Conservation (phyloP, 1,140 invertebrate genomes). For the Bombus balteatus region DNA sequence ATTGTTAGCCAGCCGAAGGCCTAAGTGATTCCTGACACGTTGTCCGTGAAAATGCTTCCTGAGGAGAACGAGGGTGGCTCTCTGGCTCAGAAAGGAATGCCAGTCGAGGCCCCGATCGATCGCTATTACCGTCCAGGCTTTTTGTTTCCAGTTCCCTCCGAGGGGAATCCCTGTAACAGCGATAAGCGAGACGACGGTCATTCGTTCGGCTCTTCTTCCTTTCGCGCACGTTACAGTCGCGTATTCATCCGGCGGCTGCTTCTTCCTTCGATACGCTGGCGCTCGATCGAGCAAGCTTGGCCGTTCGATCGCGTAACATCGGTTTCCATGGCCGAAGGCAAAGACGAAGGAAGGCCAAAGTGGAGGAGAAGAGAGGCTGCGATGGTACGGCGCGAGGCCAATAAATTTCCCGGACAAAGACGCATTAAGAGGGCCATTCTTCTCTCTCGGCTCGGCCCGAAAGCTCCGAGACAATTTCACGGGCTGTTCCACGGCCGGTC, state of each 20-base stretch:
- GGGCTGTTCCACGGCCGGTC: slow-evolving; percentile 25
- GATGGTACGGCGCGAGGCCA: neutral
- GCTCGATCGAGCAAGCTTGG: too few relatives aligned
- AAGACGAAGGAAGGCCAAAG: neutral
- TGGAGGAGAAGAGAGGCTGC: neutral
- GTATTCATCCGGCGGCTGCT: neutral
- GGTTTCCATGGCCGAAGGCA: neutral
- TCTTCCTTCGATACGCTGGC: neutral
- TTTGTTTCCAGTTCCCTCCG: slow-evolving; percentile 47
- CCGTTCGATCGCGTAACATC: too few relatives aligned
- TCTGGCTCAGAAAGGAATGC: slow-evolving; percentile 8
- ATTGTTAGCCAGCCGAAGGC: slow-evolving; percentile 66
- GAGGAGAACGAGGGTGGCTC: slow-evolving; percentile 37
- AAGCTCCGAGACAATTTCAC: slow-evolving; percentile 46
- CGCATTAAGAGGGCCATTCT: slow-evolving; percentile 41
- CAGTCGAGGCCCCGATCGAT: slow-evolving; percentile 53
- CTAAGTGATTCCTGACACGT: slow-evolving; percentile 75
- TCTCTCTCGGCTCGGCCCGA: neutral
- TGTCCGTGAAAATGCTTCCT: slow-evolving; percentile 66
- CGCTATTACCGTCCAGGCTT: slow-evolving; percentile 59
- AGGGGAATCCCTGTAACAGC: too few relatives aligned
- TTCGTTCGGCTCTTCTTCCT: slow-evolving; percentile 35
- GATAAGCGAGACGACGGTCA: slow-evolving; percentile 42
- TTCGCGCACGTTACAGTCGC: neutral
- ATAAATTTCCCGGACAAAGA: slow-evolving; percentile 31